These are phyloP conservation scores for Melanotaenia maccullochi DNA, from an alignment of 2,797 vertebrate genomes.

Conservation along the genomic window DNA sequence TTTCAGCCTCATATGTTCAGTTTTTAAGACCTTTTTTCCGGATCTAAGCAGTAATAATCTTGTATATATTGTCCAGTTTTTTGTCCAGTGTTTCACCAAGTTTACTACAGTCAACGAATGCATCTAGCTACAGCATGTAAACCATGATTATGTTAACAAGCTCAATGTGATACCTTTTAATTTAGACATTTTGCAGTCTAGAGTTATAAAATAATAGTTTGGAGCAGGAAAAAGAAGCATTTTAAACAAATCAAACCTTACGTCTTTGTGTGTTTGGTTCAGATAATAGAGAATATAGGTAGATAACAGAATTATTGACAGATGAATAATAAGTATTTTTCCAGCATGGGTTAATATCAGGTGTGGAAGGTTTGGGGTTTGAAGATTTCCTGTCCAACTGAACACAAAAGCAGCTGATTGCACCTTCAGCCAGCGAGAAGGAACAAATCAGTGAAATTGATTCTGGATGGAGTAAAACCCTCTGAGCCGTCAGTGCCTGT, in stretches of 20 bases:
- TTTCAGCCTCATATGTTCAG: background rate
- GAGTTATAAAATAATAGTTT: background rate
- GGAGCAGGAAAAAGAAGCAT: background rate
- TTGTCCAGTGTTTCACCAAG: background rate
- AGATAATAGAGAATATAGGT: background rate
- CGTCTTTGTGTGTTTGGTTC: background rate
- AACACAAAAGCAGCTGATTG: slow-evolving; percentile 27
- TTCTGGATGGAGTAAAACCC: slow-evolving; percentile 5
- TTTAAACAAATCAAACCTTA: background rate
- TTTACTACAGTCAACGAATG: background rate
- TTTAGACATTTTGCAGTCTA: too few species aligned
- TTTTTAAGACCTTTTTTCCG: background rate
- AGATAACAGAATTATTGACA: background rate
- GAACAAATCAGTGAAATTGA: slow-evolving; percentile 20
- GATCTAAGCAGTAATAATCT: background rate
- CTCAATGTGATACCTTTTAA: too few species aligned
- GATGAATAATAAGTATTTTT: background rate
- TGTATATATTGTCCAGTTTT: background rate
- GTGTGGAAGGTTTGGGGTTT: background rate
- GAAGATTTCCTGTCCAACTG: background rate
- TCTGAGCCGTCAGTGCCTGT: background rate
- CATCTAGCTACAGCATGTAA: background rate
- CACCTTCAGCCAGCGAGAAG: background rate
- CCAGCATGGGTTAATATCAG: background rate
- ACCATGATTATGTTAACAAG: too few species aligned